A percentile compares a stretch with the other conserved stretches of the same genome.
Conservation (phyloP, 2,797 vertebrate species). For the Aselliscus stoliczkanus region DNA sequence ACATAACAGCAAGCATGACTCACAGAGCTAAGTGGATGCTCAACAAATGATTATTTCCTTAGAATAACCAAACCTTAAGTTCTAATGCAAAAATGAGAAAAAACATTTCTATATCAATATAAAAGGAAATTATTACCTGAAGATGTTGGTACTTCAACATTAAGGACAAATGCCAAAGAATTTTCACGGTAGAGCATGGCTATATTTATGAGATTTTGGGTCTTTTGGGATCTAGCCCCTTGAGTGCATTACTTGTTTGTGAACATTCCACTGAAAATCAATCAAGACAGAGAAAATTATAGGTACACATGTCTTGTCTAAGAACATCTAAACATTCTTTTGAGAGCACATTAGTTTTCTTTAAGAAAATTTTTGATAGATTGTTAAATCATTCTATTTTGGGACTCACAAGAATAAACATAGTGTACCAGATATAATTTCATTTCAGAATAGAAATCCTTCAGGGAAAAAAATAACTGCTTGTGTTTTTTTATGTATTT, state of each 20-base stretch:
- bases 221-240: constrained; percentile 7
- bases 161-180: not conserved
- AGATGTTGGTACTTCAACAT: not conserved
- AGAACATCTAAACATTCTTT: not conserved
- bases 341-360: not conserved
- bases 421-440: not conserved
- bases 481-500: not conserved
- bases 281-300: not conserved
- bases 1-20: not conserved
- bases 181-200: not conserved
- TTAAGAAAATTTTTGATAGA: not conserved
- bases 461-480: not conserved
- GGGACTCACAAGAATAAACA: not conserved
- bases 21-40: not conserved
- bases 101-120: not conserved
- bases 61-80: not conserved
- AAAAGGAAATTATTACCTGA: constrained; percentile 15
- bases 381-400: not conserved
- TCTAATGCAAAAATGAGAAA: not conserved
- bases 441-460: not conserved
- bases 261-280: constrained; percentile 12
- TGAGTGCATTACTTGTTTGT: constrained; percentile 5
- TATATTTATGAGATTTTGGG: constrained; percentile 8
- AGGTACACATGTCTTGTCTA: not conserved
- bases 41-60: not conserved